Conservation (phyloP, 2,113 vertebrate genomes). For the Sinocyclocheilus maitianheensis region DNA sequence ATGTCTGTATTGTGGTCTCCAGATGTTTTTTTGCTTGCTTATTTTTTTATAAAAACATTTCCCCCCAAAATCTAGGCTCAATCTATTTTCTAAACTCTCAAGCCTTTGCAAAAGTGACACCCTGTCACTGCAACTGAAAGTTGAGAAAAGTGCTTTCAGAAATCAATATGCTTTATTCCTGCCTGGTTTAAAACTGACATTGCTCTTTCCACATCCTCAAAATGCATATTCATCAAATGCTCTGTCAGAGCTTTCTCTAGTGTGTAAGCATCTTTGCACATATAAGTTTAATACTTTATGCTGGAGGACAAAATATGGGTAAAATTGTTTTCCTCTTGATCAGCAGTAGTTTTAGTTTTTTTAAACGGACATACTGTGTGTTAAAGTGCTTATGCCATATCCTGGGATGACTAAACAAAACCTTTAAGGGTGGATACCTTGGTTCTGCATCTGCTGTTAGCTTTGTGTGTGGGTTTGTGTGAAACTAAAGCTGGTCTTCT, state of each 20-base stretch:
- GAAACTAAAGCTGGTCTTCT: neutral
- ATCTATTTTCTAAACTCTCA: neutral
- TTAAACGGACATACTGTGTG: neutral
- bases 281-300: too few relatives aligned
- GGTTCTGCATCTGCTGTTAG: conserved; percentile 13
- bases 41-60: too few relatives aligned
- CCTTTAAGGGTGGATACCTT: neutral
- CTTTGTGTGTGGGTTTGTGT: conserved; percentile 14
- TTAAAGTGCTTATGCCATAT: conserved; percentile 58
- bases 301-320: neutral
- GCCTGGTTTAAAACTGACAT: too few relatives aligned
- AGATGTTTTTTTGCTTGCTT: too few relatives aligned
- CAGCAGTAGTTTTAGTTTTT: neutral
- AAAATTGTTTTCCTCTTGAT: neutral
- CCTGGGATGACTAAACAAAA: conserved; percentile 50
- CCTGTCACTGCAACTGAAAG: neutral
- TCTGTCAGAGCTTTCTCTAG: too few relatives aligned
- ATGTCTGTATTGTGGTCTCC: too few relatives aligned
- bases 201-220: too few relatives aligned
- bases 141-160: neutral
- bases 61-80: too few relatives aligned
- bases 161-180: neutral
- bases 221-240: too few relatives aligned
- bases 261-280: too few relatives aligned
- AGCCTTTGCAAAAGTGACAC: neutral